Evolutionary conservation across 2,888 invertebrate species (phyloP), one percentile per base, ranked within the genome.

Genomic region (Anagyrus pseudococci): DNA sequence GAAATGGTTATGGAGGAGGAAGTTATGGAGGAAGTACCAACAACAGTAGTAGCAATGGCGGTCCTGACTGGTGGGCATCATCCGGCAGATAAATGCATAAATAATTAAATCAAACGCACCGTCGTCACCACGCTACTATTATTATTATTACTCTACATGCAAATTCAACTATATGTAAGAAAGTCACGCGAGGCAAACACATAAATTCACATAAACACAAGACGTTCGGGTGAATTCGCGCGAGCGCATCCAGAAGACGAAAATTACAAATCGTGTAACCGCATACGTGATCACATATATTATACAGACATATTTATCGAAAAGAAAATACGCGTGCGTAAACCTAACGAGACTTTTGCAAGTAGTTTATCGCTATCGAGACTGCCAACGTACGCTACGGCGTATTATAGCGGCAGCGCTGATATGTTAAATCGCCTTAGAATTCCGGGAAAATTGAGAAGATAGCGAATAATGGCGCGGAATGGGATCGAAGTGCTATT

Each of bases 131-230:
- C 58, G 58, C 66, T 68, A 72, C 70, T 66, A 72, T 74, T 74
- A 76, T 75, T 74, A 76, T 73, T 75, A 77, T 69, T 77, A 78
- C 66, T 79, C 75, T 75, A 78, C 76, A 76, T 74, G 73, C 72
- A 79, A 78, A 79, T 79, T 79, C 69, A 77, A 77, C 75, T 77
- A 75, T 74, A 78, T 76, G 75, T 79, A 79, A 77, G 75, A 74
- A 70, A 75, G 68, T 75, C 72, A 77, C 72, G 71, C 71, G 72
- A 71, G 72, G 70, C 68, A 71, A 72, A 75, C 46, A 47, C 49
- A 63, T 54, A 58, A 50, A n/a, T n/a, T 48, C 25, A 64, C 53
- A 65, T 55, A 37, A 62, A 47, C 57, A 62, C 61, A 41, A 58
- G 43, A 58, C 26, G 53, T 60, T 49, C 47, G 33, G 58, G 37